These are phyloP conservation scores for Cossypha dichroa DNA, from an alignment of 2,797 vertebrate species.

Conservation along the genomic window DNA sequence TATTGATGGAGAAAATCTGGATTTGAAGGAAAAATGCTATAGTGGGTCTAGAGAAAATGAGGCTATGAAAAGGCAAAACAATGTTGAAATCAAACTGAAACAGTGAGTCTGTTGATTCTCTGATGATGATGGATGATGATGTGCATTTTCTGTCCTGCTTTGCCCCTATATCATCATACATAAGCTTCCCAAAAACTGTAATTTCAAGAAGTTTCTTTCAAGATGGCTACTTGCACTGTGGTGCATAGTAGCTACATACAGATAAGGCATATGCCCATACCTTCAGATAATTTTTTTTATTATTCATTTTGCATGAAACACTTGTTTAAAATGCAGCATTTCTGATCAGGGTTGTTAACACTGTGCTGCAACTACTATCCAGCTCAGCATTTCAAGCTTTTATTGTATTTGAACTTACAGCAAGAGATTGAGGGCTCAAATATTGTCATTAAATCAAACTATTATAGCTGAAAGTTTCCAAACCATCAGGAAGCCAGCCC, in stretches of 20 bases:
- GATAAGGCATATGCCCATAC: accelerated
- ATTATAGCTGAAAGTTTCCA: neutral
- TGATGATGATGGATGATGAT: neutral
- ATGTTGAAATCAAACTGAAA: neutral
- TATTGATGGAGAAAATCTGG: neutral
- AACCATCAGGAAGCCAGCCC: neutral
- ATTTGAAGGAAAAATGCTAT: neutral
- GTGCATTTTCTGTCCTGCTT: neutral
- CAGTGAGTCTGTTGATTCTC: neutral
- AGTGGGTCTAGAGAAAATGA: neutral
- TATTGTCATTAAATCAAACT: neutral
- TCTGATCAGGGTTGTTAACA: neutral
- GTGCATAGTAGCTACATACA: neutral
- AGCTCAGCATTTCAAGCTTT: neutral
- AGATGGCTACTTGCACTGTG: neutral
- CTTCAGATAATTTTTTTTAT: neutral
- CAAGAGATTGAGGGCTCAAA: neutral
- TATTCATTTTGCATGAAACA: neutral
- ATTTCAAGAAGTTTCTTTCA: neutral
- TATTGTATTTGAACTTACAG: neutral
- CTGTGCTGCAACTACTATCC: neutral
- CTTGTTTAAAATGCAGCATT: neutral
- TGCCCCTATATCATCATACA: neutral
- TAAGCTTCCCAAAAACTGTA: neutral
- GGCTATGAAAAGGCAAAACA: neutral